Percentiles rank a stretch among this genome's conserved stretches.
These are phyloP conservation scores for Sardinella longiceps DNA, from an alignment of 2,797 vertebrate genomes.

Conservation along the genomic window DNA sequence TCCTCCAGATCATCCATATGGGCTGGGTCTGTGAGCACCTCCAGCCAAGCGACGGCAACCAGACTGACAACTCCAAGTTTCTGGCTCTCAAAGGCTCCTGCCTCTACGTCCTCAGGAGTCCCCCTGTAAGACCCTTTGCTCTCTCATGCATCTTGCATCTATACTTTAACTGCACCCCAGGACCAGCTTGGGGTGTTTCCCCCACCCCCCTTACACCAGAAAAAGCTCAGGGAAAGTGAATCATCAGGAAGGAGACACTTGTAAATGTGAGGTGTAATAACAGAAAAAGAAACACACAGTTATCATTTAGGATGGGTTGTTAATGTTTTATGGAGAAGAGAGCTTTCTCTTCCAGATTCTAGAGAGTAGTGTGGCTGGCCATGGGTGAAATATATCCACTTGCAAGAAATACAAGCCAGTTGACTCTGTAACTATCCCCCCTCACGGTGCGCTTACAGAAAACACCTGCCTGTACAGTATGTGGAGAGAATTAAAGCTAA, in stretches of 20 bases:
- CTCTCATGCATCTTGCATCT: neutral
- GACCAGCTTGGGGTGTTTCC: neutral
- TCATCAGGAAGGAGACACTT: neutral
- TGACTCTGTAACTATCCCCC: neutral
- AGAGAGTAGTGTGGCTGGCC: neutral
- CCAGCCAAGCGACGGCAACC: conserved; percentile 70
- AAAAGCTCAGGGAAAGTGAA: neutral
- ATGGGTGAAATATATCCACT: neutral
- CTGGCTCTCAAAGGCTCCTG: conserved; percentile 88
- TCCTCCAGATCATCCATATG: conserved; percentile 87
- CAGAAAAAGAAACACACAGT: neutral
- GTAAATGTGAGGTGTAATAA: neutral
- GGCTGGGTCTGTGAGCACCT: conserved; percentile 88
- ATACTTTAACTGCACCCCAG: neutral
- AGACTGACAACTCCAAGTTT: conserved; percentile 81
- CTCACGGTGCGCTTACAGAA: neutral
- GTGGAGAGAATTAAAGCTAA: neutral
- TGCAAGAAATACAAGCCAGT: neutral
- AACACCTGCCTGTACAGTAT: neutral
- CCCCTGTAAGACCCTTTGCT: conserved; percentile 82
- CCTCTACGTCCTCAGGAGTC: conserved; percentile 84
- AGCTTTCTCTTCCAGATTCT: neutral
- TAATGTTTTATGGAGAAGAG: conserved; percentile 12
- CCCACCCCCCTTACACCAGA: no score
- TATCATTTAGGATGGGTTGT: neutral